Conservation (phyloP, 1,140 invertebrate genomes). For the Conopomorpha cramerella region DNA sequence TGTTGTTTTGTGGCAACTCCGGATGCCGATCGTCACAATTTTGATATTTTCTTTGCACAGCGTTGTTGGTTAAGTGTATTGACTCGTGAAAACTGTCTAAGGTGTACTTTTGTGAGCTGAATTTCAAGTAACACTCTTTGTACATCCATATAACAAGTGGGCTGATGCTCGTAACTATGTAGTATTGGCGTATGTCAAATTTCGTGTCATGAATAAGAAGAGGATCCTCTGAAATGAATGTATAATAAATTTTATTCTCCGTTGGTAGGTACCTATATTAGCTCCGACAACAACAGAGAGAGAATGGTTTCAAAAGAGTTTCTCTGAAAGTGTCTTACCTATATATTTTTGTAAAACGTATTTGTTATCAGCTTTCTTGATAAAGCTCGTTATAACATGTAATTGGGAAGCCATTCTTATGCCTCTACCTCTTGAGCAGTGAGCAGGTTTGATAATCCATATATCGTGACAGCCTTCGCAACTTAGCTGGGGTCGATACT, state of each 20-base stretch:
- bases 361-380: slow-evolving; percentile 60
- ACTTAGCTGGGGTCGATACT: slow-evolving; percentile 67
- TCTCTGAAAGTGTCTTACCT: slow-evolving; percentile 60
- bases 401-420: slow-evolving; percentile 66
- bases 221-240: slow-evolving; percentile 69
- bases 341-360: slow-evolving; percentile 94
- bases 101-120: slow-evolving; percentile 87
- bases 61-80: slow-evolving; percentile 91
- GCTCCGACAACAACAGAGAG: too few relatives aligned
- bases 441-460: slow-evolving; percentile 92
- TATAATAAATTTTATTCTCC: slow-evolving; percentile 4
- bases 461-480: slow-evolving; percentile 83
- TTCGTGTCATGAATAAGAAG: slow-evolving; percentile 87
- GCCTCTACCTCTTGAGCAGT: slow-evolving; percentile 84
- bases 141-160: slow-evolving; percentile 89
- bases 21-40: slow-evolving; percentile 65
- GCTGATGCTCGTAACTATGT: slow-evolving; percentile 80
- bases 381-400: slow-evolving; percentile 70
- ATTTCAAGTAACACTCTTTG: slow-evolving; percentile 84
- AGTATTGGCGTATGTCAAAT: slow-evolving; percentile 91
- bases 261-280: too few relatives aligned
- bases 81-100: slow-evolving; percentile 84
- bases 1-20: slow-evolving; percentile 77
- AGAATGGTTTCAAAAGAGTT: too few relatives aligned
- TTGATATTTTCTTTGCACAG: slow-evolving; percentile 84